phyloP scores from a whole-genome alignment of 2,113 vertebrate species.

The Guaruba guarouba region DNA sequence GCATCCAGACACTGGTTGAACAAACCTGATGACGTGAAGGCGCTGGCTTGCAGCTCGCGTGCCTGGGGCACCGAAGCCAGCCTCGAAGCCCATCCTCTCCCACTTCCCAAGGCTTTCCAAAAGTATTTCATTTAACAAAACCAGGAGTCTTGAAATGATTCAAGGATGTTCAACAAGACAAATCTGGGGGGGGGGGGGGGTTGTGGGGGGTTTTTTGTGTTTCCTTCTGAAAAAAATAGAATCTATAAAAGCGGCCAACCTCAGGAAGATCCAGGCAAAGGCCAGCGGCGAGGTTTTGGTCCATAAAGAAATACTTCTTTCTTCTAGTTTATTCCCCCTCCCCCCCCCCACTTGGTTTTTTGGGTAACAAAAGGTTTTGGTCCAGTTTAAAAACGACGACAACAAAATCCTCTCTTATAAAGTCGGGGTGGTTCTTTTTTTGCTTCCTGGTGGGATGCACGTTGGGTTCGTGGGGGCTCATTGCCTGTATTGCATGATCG shows the following conservation, averaged over 20 bases:
- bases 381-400: slow-evolving; percentile 66
- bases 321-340: neutral
- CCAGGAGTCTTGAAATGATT: slow-evolving; percentile 57
- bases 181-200: neutral
- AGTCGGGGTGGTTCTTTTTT: slow-evolving; percentile 22
- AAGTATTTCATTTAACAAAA: slow-evolving; percentile 31
- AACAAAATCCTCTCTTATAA: slow-evolving; percentile 65
- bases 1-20: slow-evolving; percentile 31
- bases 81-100: slow-evolving; percentile 3
- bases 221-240: slow-evolving; percentile 69
- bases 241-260: slow-evolving; percentile 69
- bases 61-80: neutral
- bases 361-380: slow-evolving; percentile 72
- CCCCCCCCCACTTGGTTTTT: slow-evolving; percentile 19
- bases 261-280: slow-evolving; percentile 66
- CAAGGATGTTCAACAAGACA: slow-evolving; percentile 62
- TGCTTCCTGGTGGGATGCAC: slow-evolving; percentile 52
- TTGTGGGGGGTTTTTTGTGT: neutral
- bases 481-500: slow-evolving; percentile 63
- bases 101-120: slow-evolving; percentile 13
- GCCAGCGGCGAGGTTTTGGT: slow-evolving; percentile 69
- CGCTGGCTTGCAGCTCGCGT: neutral
- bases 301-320: slow-evolving; percentile 69
- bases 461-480: slow-evolving; percentile 37
- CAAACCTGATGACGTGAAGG: slow-evolving; percentile 11